Evolutionary conservation across 2,888 invertebrate species (phyloP), one percentile per base, ranked within the genome.

Genomic region (Coecobrya sp.): DNA sequence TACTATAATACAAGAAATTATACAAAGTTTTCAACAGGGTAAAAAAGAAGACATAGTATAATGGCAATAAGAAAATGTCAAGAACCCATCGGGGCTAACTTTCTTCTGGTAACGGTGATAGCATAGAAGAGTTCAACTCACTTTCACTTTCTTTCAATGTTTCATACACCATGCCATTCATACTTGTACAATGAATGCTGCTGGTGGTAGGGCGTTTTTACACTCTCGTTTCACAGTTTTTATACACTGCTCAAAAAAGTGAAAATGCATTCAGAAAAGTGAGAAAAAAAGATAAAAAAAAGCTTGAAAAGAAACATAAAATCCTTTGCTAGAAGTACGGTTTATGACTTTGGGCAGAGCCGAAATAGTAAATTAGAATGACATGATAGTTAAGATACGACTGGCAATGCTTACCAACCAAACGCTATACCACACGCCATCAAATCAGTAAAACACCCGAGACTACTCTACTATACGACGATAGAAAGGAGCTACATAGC

Each of bases 351-450:
- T 86, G 86, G 93, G 85, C 91, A 86, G 86, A 82, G 73, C 79
- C 82, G 87, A 93, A 89, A 89, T 92, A 93, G 86, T 93, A 93
- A 93, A 93, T 93, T 93, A 93, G 93, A 93, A 89, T 89, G 91
- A 89, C 93, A 93, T 86, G 89, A 91, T 89, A 89, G 89, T 92
- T 86, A 85, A 92, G 92, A 92, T 89, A 89, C 89, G 79, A 68
- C 59, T 89, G 45, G 81, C 27, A 85, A 27, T 52, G 89, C 42
- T 73, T 85, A 65, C 4, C 89, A 76, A 85, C 19, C 45, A 30
- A 22, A 59, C 62, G 62, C 19, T 11, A 19, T 22, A 68, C 11
- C 36, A 59, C 62, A 36, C 42, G 7, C 59, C 30, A 62, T 19
- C 62, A 82, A 7, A 82, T 62, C 62, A 42, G 42, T 42, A 62